Evolutionary conservation across 2,888 invertebrate species (phyloP).

Genomic region (Acrobasis suavella): DNA sequence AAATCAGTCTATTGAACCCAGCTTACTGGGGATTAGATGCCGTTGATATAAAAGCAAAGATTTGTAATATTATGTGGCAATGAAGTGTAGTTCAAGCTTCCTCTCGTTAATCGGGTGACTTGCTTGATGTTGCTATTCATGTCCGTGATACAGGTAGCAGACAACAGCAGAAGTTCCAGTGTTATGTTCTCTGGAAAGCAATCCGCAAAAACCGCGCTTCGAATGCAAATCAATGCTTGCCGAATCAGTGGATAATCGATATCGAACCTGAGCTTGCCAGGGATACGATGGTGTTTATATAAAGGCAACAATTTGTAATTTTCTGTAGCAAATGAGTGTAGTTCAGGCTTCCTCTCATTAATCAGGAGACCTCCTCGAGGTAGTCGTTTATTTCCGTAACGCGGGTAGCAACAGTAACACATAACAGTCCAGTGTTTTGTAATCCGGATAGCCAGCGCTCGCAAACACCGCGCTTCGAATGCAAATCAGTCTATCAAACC

Average conservation of each 20-base stretch:
- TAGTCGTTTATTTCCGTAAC: too few species aligned
- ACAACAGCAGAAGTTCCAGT: too few species aligned
- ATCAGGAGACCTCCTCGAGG: too few species aligned
- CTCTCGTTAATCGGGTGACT: too few species aligned
- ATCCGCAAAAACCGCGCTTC: slow-evolving; percentile 46
- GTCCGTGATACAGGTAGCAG: too few species aligned
- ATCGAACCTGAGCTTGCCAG: slow-evolving; percentile 25
- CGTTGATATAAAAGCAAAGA: not conserved
- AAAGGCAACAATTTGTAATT: not conserved
- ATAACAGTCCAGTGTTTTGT: slow-evolving; percentile 51
- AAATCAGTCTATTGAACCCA: slow-evolving; percentile 41
- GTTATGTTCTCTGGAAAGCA: slow-evolving; percentile 49
- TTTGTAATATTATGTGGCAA: too few species aligned
- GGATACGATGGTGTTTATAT: not conserved
- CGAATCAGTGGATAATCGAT: too few species aligned
- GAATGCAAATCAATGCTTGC: slow-evolving; percentile 57
- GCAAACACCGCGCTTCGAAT: slow-evolving; percentile 51
- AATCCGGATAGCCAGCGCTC: slow-evolving; percentile 46
- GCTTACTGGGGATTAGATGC: slow-evolving; percentile 4
- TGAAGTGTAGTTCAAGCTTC: too few species aligned
- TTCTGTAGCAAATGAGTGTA: too few species aligned
- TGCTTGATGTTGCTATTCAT: too few species aligned
- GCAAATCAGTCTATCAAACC: slow-evolving; percentile 43
- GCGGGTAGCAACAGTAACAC: too few species aligned
- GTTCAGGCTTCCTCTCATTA: too few species aligned